Percentiles rank a stretch among this genome's conserved stretches.
Evolutionary conservation across 1,140 invertebrate species (phyloP).

Genomic region (Antheraea mylitta): DNA sequence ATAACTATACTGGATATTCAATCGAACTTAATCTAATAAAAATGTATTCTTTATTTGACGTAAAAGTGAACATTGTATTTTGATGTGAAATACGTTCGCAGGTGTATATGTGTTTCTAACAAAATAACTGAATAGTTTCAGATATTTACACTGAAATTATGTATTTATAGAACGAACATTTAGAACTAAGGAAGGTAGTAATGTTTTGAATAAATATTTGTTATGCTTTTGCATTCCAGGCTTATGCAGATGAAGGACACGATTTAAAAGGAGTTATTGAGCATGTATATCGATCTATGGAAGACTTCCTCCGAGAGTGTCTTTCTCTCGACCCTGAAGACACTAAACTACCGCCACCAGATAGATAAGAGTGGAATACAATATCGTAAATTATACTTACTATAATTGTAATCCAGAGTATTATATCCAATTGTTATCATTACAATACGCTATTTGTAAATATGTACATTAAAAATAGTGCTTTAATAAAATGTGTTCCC

Average conservation of each 20-base stretch:
- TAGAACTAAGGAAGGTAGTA: no score
- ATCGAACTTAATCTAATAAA: no score
- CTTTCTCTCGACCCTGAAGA: slow-evolving; percentile 89
- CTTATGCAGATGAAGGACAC: slow-evolving; percentile 91
- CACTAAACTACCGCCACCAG: slow-evolving; percentile 75
- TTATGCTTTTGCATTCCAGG: slow-evolving; percentile 76
- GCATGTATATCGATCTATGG: slow-evolving; percentile 92
- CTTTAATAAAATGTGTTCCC: slow-evolving; percentile 73
- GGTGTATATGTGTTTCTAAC: no score
- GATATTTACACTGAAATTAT: no score
- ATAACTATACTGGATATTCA: no score
- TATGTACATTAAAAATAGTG: slow-evolving; percentile 72
- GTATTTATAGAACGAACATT: no score
- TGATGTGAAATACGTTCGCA: no score
- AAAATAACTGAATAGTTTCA: no score
- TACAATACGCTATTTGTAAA: slow-evolving; percentile 53
- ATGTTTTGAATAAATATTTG: background rate
- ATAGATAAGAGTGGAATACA: slow-evolving; percentile 61
- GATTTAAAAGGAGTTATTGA: slow-evolving; percentile 87
- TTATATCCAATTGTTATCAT: slow-evolving; percentile 49
- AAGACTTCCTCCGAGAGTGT: slow-evolving; percentile 90
- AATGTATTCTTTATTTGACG: no score
- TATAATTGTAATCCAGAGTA: slow-evolving; percentile 23
- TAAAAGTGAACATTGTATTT: no score
- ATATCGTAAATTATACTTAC: slow-evolving; percentile 2